Base-by-base conservation (phyloP, 2,797 vertebrate genomes). In the Melanogrammus aeglefinus region DNA sequence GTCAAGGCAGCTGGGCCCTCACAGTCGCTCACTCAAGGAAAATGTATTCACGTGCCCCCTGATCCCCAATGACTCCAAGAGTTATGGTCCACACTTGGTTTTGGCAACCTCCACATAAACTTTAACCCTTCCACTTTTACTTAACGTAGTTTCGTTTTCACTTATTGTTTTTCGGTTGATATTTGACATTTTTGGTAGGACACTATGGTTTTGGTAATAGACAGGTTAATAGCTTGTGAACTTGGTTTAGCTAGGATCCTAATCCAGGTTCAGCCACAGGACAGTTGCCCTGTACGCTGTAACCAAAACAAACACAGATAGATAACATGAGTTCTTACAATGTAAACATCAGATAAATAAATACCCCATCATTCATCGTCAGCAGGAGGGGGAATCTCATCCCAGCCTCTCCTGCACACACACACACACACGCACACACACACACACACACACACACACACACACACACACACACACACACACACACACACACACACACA, bases 321-420 rank as follows among this genome's bases (percentile, higher is more conserved):
- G 4, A 63, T 63, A 24, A 24, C 41, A 12, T 13, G 16, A 13
- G 57, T 63, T 21, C 8, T 24, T 10, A 75, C 84, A 79, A 71
- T 83, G 69, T 66, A 77, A 88, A 27, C 83, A 79, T 80, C 85
- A 87, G 83, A 90, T 81, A 79, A 90, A 89, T 88, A 87, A 36
- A 63, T 63, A 9, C 57, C 57, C n/a, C 16, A 24, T 63, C 21
- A 7, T n/a, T n/a, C n/a, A 63, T 24, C 6, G n/a, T 21, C 18
- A 57, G 12, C 39, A 12, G 9, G 39, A 41, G 39, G 9, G 7
- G 39, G 39, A 33, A 33, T 33, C 39, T 1, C 39, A 9, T 3
- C 31, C 31, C 31, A 33, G 3, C 31, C 31, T 3, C 31, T 33
- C 31, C 31, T 33, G 39, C 39, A 41, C 39, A 41, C 39, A 41